phyloP scores from a whole-genome alignment of 2,888 invertebrate genomes.

The Drosophila phalerata region DNA sequence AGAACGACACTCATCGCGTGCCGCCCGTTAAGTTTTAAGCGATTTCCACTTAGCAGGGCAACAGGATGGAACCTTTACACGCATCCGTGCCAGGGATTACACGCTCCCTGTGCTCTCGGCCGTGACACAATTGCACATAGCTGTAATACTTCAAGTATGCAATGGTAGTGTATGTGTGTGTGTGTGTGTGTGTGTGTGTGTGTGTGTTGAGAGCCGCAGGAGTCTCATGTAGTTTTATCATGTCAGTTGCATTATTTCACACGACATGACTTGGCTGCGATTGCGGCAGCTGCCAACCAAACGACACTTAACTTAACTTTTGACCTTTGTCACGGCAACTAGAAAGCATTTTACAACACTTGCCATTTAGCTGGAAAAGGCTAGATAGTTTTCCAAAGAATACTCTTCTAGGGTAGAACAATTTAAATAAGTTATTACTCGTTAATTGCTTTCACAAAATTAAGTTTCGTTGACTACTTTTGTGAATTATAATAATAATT shows the following conservation, averaged over 20 bases:
- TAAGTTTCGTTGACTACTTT: not conserved
- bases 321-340: slow-evolving; percentile 31
- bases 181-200: slow-evolving; percentile 1
- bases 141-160: slow-evolving; percentile 35
- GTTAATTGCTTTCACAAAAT: not conserved
- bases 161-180: not conserved
- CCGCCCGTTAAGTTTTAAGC: slow-evolving; percentile 50
- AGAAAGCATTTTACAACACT: slow-evolving; percentile 15
- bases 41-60: slow-evolving; percentile 38
- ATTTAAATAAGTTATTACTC: not conserved
- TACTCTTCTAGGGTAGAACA: not conserved
- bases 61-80: not conserved
- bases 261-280: slow-evolving; percentile 27
- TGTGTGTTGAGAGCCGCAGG: slow-evolving; percentile 9
- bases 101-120: slow-evolving; percentile 27
- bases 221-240: slow-evolving; percentile 26
- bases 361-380: not conserved
- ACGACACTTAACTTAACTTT: slow-evolving; percentile 28
- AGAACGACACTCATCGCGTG: slow-evolving; percentile 1
- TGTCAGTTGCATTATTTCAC: slow-evolving; percentile 62
- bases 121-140: slow-evolving; percentile 46
- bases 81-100: slow-evolving; percentile 19
- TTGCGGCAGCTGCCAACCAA: slow-evolving; percentile 30
- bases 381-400: not conserved
- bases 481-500: not conserved